Evolutionary conservation across 2,888 invertebrate genomes (phyloP).

Genomic region (Eretmocerus hayati): DNA sequence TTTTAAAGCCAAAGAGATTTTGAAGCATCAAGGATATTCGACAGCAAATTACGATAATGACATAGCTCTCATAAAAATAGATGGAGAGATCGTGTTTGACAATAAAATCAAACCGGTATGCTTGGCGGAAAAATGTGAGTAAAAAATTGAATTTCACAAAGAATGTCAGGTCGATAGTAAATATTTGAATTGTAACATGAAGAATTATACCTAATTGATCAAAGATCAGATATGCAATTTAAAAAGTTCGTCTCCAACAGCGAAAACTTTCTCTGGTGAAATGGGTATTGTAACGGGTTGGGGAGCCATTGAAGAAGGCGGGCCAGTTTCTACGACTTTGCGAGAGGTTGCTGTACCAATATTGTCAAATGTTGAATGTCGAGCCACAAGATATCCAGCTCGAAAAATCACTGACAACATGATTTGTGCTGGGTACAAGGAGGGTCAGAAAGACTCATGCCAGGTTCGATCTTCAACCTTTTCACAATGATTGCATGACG

Average conservation of each 20-base stretch:
- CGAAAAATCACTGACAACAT: conserved; percentile 69
- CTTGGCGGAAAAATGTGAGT: conserved; percentile 56
- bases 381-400: conserved; percentile 58
- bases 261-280: conserved; percentile 42
- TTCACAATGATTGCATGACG: too few species aligned
- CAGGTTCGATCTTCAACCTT: conserved; percentile 47
- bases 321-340: conserved; percentile 60
- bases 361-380: conserved; percentile 61
- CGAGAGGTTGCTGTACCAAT: conserved; percentile 73
- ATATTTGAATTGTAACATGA: too few species aligned
- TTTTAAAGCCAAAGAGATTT: conserved; percentile 50
- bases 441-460: conserved; percentile 72
- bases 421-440: conserved; percentile 69
- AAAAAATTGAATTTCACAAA: too few species aligned
- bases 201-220: too few species aligned
- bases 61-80: conserved; percentile 68
- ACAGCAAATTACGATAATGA: conserved; percentile 74
- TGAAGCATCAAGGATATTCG: conserved; percentile 66
- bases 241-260: conserved; percentile 31
- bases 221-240: too few species aligned
- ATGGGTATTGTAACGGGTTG: conserved; percentile 66
- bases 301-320: conserved; percentile 69
- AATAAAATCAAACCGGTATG: conserved; percentile 69
- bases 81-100: conserved; percentile 53
- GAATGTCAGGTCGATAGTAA: too few species aligned